Evolutionary conservation across 2,888 invertebrate species (phyloP).

Genomic region (Agrilus biguttatus): DNA sequence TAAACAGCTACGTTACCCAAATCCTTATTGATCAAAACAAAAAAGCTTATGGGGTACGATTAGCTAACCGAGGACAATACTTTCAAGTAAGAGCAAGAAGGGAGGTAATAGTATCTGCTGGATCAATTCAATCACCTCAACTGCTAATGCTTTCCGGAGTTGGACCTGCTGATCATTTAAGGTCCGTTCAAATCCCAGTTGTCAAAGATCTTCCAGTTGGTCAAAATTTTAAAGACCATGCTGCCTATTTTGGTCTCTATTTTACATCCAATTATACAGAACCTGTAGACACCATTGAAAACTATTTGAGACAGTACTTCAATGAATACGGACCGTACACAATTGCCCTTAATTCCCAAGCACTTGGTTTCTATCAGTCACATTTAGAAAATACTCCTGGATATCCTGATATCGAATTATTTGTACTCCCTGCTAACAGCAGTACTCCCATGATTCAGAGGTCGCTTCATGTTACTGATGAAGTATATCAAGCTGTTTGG

Average conservation of each 20-base stretch:
- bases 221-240: conserved; percentile 62
- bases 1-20: conserved; percentile 50
- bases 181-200: conserved; percentile 40
- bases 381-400: conserved; percentile 11
- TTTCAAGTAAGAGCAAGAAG: conserved; percentile 42
- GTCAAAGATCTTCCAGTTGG: conserved; percentile 57
- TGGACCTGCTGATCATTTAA: conserved; percentile 47
- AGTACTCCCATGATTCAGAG: conserved; percentile 11
- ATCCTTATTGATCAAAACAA: conserved; percentile 47
- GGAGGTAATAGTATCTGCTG: conserved; percentile 64
- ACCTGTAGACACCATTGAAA: conserved; percentile 1
- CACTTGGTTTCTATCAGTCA: conserved; percentile 10
- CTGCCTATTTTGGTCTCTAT: conserved; percentile 51
- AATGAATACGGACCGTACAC: conserved; percentile 12
- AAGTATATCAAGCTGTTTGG: conserved; percentile 11
- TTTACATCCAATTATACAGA: conserved; percentile 42
- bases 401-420: conserved; percentile 17
- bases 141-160: conserved; percentile 71
- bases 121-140: conserved; percentile 68
- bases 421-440: conserved; percentile 35
- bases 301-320: conserved; percentile 11
- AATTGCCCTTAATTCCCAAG: conserved; percentile 15
- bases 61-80: conserved; percentile 40
- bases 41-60: conserved; percentile 49
- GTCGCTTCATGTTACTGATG: conserved; percentile 8